Base-by-base conservation (phyloP, 2,888 invertebrate genomes). In the Calameuta idolon region DNA sequence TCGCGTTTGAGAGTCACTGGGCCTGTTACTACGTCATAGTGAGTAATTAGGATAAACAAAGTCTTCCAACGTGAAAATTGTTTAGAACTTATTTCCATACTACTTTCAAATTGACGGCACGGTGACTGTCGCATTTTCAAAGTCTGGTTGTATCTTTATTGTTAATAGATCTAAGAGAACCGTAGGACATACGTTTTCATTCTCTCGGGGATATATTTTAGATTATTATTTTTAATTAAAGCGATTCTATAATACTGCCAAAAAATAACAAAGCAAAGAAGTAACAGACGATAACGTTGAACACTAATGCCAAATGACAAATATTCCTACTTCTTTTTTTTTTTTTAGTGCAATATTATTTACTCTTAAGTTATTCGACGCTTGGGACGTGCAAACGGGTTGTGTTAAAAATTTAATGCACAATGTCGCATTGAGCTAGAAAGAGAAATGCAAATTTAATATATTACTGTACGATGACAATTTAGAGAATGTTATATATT, bases 301-400 rank as follows among this genome's bases (percentile, higher is more conserved):
- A 30, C 34, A 34, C 77, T 76, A 84, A 87, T 87, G 83, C 89
- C 89, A 89, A 89, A 89, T 87, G 81, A 84, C 82, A 80, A 82
- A 84, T 85, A 87, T 88, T 87, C 85, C 85, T 87, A 85, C 84
- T 5, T 37, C 12, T 37, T 37, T 37, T 82, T 80, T 77, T 37
- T 37, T 37, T 82, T 80, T 77, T 85, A 86, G 84, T 82, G 79
- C 83, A 85, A 83, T 82, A 73, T 75, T 81, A 81, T 81, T 77
- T 77, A 79, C 74, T 78, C n/a, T 75, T 81, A 86, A 85, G 85
- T 84, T 85, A 85, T 82, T 81, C 78, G 77, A 69, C 69, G 33
- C 69, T 33, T 69, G 40, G 15, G 15, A 40, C 40, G 15, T 15
- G 40, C 40, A 40, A 40, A 40, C 12, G 15, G 40, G 40, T 40